Percentiles rank a stretch among this genome's conserved stretches.
Conservation (phyloP, 2,113 vertebrate species). For the Microcebus murinus region DNA sequence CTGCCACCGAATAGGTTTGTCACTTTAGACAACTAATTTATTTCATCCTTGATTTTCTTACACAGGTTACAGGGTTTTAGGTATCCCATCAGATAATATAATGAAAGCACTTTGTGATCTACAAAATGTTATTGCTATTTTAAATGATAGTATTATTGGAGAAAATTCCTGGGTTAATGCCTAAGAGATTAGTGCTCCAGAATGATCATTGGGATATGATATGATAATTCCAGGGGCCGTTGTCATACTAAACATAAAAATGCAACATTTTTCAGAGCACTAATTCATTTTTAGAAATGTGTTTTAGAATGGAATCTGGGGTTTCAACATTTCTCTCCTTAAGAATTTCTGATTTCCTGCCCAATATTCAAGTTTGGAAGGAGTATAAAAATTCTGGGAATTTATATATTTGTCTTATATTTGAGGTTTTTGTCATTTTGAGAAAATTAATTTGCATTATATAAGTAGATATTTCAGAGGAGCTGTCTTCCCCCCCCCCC, state of each 20-base stretch:
- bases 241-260: conserved; percentile 39
- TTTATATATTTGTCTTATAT: neutral
- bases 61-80: neutral
- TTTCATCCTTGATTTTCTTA: neutral
- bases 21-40: neutral
- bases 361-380: neutral
- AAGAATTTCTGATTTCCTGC: conserved; percentile 20
- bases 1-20: neutral
- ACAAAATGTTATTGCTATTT: conserved; percentile 1
- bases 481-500: neutral
- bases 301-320: conserved; percentile 45
- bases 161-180: conserved; percentile 34
- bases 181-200: neutral
- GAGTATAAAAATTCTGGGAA: neutral
- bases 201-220: neutral
- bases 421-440: neutral
- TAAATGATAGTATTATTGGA: conserved; percentile 27
- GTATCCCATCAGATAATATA: neutral
- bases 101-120: neutral
- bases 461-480: neutral
- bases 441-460: neutral
- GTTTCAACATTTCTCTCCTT: conserved; percentile 58
- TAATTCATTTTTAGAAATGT: conserved; percentile 43
- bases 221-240: conserved; percentile 35
- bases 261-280: conserved; percentile 23